Base-by-base conservation (phyloP, 2,797 vertebrate genomes). In the Labeo calbasu region DNA sequence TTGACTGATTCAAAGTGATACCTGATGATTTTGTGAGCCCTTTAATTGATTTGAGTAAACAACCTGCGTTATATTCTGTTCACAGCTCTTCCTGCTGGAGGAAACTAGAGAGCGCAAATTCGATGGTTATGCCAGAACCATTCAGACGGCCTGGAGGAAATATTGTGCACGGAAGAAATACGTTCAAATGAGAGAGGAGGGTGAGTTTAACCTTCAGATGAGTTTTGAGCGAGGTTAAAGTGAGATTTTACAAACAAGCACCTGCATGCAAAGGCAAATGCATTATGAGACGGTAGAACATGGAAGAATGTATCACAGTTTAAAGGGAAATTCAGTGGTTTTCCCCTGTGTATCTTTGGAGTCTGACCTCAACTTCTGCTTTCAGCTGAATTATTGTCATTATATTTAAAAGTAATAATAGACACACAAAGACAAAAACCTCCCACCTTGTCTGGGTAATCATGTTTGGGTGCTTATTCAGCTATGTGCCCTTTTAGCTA, bases 111-210 rank as follows among this genome's bases (percentile, higher is more conserved):
- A 99, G 36, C 95, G 98, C 19, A 99, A 99, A 91, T 99, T 98
- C 6, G 98, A 99, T 4, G 95, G 97, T 14, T 97, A 97, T 0
- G 98, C 98, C 77, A 94, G 98, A 69, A 94, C 96, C 76, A 99
- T 99, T 93, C 98, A 99, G 89, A 98, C 95, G 73, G 96, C 96
- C 13, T 99, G 98, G 98, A 96, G 98, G 89, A 98, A 97, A 72
- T 96, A 98, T 0, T 65, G 91, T 2, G 98, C 98, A 88, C 95
- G 96, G 83, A 99, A 99, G 93, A 98, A 96, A 91, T 98, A 98
- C 0, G 98, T 98, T 75, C 97, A 99, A 90, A 99, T 99, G 98
- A 96, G 98, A 91, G 98, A 99, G 91, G 96, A 99, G 95, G 98
- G 98, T 99, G 88, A 94, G 94, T 50, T 23, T 4, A 61, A 4